Conservation (phyloP, 2,113 vertebrate species). For the Emydocephalus ijimae region DNA sequence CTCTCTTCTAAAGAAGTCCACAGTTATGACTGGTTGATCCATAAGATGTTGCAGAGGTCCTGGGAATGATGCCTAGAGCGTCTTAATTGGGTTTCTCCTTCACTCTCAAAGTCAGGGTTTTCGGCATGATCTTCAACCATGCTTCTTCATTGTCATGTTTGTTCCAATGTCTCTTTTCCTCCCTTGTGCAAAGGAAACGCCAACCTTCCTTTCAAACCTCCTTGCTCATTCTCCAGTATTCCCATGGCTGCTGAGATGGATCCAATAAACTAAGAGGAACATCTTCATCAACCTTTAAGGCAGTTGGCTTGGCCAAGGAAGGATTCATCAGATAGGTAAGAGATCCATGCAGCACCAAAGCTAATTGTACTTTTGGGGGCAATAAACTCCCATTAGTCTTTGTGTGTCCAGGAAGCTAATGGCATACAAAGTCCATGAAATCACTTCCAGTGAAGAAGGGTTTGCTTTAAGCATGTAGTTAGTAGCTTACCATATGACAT, state of each 20-base stretch:
- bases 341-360: neutral
- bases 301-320: neutral
- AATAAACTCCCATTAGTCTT: neutral
- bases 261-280: neutral
- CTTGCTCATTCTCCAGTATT: neutral
- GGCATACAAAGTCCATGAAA: neutral
- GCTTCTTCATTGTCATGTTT: neutral
- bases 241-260: neutral
- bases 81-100: neutral
- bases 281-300: neutral
- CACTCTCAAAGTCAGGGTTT: neutral
- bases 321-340: no score
- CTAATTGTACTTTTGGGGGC: neutral
- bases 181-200: neutral
- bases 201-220: neutral
- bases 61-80: no score
- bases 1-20: neutral
- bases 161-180: neutral
- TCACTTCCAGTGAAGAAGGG: no score
- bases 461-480: neutral
- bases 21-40: neutral
- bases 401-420: neutral
- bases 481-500: neutral
- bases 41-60: neutral
- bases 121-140: neutral